These are phyloP conservation scores for Halocaridina rubra DNA, from an alignment of 2,888 invertebrate species.

Conservation along the genomic window DNA sequence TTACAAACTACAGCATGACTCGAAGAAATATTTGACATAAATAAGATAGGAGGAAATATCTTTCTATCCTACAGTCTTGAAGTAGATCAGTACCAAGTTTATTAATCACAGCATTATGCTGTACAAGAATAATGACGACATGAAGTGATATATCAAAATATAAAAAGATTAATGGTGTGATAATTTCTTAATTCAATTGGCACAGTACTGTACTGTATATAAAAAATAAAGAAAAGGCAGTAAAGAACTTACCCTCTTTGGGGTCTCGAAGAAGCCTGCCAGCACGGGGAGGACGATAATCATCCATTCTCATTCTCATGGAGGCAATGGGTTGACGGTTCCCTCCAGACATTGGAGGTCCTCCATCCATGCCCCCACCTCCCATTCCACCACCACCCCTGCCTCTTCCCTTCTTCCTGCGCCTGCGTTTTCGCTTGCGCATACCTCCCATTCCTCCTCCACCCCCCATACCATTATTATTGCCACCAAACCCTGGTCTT, in stretches of 20 bases:
- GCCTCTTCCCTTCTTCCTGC: neutral
- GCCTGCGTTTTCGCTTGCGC: neutral
- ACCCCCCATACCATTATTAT: constrained; percentile 2
- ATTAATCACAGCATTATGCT: too few species aligned
- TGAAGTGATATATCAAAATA: too few species aligned
- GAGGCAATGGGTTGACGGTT: constrained; percentile 62
- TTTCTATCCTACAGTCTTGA: too few species aligned
- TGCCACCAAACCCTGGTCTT: constrained; percentile 18
- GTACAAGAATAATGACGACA: too few species aligned
- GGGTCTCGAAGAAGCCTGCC: constrained; percentile 44
- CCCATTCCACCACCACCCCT: neutral
- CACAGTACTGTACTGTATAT: too few species aligned
- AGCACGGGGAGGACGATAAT: constrained; percentile 56
- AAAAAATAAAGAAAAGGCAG: neutral
- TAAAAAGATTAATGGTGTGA: too few species aligned
- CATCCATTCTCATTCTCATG: constrained; percentile 64
- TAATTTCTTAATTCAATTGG: too few species aligned
- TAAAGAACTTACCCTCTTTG: constrained; percentile 32
- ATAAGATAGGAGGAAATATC: too few species aligned
- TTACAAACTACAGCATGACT: too few species aligned
- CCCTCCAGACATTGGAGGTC: constrained; percentile 48
- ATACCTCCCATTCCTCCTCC: constrained; percentile 10
- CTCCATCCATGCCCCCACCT: constrained; percentile 22
- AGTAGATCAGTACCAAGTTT: too few species aligned
- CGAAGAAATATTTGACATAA: too few species aligned